These are phyloP conservation scores for Habrosyne pyritoides DNA, from an alignment of 2,888 invertebrate genomes.

Conservation along the genomic window DNA sequence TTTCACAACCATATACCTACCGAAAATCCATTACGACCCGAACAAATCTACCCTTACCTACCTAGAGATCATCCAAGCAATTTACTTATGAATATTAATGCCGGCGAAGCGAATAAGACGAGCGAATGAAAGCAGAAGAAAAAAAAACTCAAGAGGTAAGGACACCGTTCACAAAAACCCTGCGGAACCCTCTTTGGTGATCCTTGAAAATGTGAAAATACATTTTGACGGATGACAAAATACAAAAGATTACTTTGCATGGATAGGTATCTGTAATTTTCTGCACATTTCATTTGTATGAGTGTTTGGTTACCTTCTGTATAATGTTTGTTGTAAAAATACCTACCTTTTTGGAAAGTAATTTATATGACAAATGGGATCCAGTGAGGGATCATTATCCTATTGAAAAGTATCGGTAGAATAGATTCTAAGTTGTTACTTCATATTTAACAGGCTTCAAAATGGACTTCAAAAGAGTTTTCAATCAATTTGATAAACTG, in stretches of 20 bases:
- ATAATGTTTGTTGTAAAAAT: constrained; percentile 21
- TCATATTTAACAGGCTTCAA: too few species aligned
- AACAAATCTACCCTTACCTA: constrained; percentile 22
- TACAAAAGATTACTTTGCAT: constrained; percentile 58
- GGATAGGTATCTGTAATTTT: constrained; percentile 57
- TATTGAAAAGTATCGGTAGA: too few species aligned
- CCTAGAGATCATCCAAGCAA: constrained; percentile 63
- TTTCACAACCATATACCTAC: not conserved
- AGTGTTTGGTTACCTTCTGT: constrained; percentile 46
- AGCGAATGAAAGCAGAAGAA: constrained; percentile 46
- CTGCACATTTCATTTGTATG: constrained; percentile 73
- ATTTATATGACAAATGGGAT: not conserved
- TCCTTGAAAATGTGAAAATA: constrained; percentile 66
- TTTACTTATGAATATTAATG: constrained; percentile 82
- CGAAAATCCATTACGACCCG: constrained; percentile 22
- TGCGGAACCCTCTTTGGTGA: constrained; percentile 50
- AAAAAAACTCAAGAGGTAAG: constrained; percentile 45
- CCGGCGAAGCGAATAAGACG: constrained; percentile 57
- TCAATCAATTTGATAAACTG: too few species aligned
- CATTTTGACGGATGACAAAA: constrained; percentile 79
- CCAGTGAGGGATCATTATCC: not conserved
- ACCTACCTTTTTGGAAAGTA: constrained; percentile 8
- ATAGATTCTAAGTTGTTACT: too few species aligned
- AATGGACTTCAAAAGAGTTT: too few species aligned
- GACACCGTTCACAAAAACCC: constrained; percentile 68